These are phyloP conservation scores for Coregonus clupeaformis DNA, from an alignment of 2,113 vertebrate genomes.

Conservation along the genomic window DNA sequence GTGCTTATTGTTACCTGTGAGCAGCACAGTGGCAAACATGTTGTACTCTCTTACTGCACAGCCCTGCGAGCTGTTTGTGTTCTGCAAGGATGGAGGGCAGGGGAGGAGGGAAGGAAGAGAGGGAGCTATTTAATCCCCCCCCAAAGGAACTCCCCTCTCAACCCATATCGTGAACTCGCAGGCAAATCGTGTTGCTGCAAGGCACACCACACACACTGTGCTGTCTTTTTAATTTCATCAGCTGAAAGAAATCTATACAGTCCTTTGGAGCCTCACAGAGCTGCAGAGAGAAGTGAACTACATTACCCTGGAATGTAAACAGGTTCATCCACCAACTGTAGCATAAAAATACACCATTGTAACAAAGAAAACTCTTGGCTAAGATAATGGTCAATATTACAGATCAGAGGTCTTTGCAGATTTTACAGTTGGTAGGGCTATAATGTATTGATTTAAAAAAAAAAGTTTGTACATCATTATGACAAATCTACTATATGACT, in stretches of 20 bases:
- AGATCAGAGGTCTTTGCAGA: slow-evolving; percentile 67
- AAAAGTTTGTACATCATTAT: neutral
- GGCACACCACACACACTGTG: slow-evolving; percentile 77
- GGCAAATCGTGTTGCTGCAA: slow-evolving; percentile 75
- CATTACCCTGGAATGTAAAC: slow-evolving; percentile 70
- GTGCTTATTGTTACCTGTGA: slow-evolving; percentile 75
- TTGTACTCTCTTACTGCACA: slow-evolving; percentile 59
- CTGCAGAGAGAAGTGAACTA: slow-evolving; percentile 67
- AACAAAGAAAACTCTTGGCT: slow-evolving; percentile 62
- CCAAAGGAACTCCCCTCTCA: slow-evolving; percentile 82
- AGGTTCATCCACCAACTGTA: slow-evolving; percentile 66
- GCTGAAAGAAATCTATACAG: slow-evolving; percentile 80
- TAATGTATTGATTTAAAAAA: slow-evolving; percentile 58
- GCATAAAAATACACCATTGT: slow-evolving; percentile 65
- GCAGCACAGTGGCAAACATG: slow-evolving; percentile 67
- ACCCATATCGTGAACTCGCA: slow-evolving; percentile 79
- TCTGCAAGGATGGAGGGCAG: slow-evolving; percentile 67
- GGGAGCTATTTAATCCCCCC: slow-evolving; percentile 79
- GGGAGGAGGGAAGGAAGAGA: slow-evolving; percentile 68
- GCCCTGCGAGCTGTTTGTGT: slow-evolving; percentile 76
- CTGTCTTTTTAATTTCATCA: slow-evolving; percentile 83
- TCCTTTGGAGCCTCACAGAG: slow-evolving; percentile 61
- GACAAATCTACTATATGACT: no score
- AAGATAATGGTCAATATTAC: slow-evolving; percentile 73
- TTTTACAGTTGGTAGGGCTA: slow-evolving; percentile 63